Conservation (phyloP, 2,888 invertebrate species). For the Auanema sp. region DNA sequence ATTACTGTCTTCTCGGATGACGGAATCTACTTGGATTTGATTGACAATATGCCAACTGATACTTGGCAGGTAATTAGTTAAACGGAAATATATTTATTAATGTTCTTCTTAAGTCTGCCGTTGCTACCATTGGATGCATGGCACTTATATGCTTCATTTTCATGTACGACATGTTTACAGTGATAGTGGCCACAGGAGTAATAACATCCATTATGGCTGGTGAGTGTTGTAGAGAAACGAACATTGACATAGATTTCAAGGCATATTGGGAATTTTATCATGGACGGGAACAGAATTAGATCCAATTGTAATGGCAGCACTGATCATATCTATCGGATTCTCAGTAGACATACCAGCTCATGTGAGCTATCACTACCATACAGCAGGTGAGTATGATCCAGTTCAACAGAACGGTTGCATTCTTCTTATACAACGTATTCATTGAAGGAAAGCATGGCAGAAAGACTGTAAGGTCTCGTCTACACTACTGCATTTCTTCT, state of each 20-base stretch:
- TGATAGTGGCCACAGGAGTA: slow-evolving; percentile 37
- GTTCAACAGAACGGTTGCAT: neutral
- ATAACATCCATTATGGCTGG: slow-evolving; percentile 36
- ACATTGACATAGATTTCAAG: slow-evolving; percentile 11
- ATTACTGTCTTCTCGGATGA: slow-evolving; percentile 59
- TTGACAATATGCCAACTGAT: slow-evolving; percentile 63
- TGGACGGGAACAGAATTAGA: slow-evolving; percentile 51
- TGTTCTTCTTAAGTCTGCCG: slow-evolving; percentile 31
- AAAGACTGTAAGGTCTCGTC: slow-evolving; percentile 13
- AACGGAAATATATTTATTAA: neutral
- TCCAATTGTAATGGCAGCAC: slow-evolving; percentile 55
- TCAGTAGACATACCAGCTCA: slow-evolving; percentile 60
- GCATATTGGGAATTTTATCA: slow-evolving; percentile 52
- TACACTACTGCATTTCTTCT: slow-evolving; percentile 37
- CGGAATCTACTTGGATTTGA: slow-evolving; percentile 59
- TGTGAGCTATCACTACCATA: slow-evolving; percentile 54
- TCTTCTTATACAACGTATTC: neutral
- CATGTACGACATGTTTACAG: slow-evolving; percentile 51
- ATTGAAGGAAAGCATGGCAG: neutral
- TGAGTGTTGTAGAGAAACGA: slow-evolving; percentile 3
- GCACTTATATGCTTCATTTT: slow-evolving; percentile 54
- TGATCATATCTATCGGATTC: slow-evolving; percentile 58
- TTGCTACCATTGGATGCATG: slow-evolving; percentile 55
- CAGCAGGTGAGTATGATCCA: slow-evolving; percentile 32
- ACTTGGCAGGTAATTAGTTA: slow-evolving; percentile 52